Evolutionary conservation across 2,797 vertebrate species (phyloP).

Genomic region (Sebastes taczanowskii): DNA sequence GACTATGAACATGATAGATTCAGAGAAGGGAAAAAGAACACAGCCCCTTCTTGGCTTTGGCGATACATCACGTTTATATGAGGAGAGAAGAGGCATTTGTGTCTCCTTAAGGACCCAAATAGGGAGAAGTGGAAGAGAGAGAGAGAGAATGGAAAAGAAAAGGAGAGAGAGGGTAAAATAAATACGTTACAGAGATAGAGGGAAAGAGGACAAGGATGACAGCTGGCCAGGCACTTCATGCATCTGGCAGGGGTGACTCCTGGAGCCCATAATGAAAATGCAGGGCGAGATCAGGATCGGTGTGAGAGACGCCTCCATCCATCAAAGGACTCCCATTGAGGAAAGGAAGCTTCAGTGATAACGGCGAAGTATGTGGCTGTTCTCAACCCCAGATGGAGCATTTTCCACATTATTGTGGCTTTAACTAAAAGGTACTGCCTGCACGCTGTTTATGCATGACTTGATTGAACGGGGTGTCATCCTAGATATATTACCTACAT

Average conservation of each 20-base stretch:
- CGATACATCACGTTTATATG: slow-evolving; percentile 73
- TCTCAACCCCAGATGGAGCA: slow-evolving; percentile 46
- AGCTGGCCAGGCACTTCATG: slow-evolving; percentile 74
- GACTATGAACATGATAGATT: slow-evolving; percentile 59
- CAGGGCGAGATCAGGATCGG: slow-evolving; percentile 77
- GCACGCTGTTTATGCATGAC: slow-evolving; percentile 1
- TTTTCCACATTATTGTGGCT: slow-evolving; percentile 28
- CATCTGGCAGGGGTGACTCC: slow-evolving; percentile 72
- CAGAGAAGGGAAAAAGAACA: slow-evolving; percentile 42
- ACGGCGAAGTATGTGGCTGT: slow-evolving; percentile 57
- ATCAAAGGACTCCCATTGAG: slow-evolving; percentile 73
- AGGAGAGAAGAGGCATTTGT: slow-evolving; percentile 36
- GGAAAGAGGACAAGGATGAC: slow-evolving; percentile 68
- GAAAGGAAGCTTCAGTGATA: slow-evolving; percentile 58
- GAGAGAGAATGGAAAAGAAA: slow-evolving; percentile 18
- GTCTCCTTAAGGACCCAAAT: slow-evolving; percentile 59
- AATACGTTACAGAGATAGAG: slow-evolving; percentile 57
- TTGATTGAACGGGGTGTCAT: not conserved
- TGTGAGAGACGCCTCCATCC: slow-evolving; percentile 74
- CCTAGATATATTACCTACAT: not conserved
- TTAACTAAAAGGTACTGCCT: not conserved
- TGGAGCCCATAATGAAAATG: slow-evolving; percentile 77
- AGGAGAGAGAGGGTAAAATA: slow-evolving; percentile 18
- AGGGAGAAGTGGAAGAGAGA: slow-evolving; percentile 29
- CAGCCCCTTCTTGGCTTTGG: slow-evolving; percentile 41